Conservation (phyloP, 2,888 invertebrate species). For the Seladonia tumulorum region DNA sequence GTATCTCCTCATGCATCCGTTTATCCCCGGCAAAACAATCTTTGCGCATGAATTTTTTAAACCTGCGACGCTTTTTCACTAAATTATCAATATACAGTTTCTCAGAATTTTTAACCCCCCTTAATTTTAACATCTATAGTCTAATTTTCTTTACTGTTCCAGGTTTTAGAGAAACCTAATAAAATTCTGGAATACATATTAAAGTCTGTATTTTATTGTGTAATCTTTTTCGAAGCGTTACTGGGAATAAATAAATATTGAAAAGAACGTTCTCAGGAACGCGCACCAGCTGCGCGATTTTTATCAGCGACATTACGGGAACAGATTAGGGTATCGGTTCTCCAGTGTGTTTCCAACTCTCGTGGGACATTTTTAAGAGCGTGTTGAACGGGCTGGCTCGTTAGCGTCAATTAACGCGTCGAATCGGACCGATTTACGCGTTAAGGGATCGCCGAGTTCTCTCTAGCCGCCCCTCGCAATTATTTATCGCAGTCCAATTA, state of each 20-base stretch:
- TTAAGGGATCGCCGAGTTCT: constrained; percentile 16
- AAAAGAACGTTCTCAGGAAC: not conserved
- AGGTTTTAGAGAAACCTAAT: no score
- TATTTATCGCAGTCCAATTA: constrained; percentile 38
- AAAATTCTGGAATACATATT: no score
- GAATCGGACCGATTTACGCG: constrained; percentile 31
- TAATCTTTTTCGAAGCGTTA: no score
- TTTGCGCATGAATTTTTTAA: no score
- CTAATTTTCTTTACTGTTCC: no score
- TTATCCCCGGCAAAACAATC: no score
- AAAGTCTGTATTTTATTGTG: no score
- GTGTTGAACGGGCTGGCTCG: not conserved
- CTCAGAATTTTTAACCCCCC: no score
- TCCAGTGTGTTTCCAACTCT: not conserved
- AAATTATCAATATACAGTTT: no score
- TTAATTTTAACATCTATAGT: no score
- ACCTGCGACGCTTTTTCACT: no score
- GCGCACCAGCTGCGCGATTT: not conserved
- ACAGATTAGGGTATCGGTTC: constrained; percentile 8
- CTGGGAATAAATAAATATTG: no score
- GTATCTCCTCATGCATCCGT: not conserved
- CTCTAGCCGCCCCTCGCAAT: not conserved
- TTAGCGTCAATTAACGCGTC: constrained; percentile 32
- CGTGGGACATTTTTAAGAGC: constrained; percentile 6
- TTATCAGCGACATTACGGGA: constrained; percentile 5